phyloP scores from a whole-genome alignment of 2,113 vertebrate genomes.

The Physeter macrocephalus region DNA sequence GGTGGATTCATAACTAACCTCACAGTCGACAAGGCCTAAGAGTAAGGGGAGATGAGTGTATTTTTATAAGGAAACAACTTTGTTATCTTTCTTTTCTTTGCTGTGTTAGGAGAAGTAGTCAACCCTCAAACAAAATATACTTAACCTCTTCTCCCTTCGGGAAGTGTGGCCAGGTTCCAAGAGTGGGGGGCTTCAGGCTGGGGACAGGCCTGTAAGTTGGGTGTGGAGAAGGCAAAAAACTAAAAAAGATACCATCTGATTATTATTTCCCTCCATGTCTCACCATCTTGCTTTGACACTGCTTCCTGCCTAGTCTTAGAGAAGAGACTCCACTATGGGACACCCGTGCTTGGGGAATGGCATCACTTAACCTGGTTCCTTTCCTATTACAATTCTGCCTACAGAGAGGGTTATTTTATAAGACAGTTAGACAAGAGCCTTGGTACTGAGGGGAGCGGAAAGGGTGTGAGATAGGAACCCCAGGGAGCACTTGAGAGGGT shows the following conservation, averaged over 20 bases:
- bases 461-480: neutral
- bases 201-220: neutral
- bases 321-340: neutral
- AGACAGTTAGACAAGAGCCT: neutral
- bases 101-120: neutral
- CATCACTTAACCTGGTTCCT: neutral
- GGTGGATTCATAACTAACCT: neutral
- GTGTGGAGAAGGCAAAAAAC: neutral
- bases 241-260: neutral
- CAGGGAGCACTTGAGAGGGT: neutral
- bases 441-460: neutral
- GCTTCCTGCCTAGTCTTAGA: neutral
- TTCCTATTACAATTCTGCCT: neutral
- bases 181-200: neutral
- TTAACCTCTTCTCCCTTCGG: neutral
- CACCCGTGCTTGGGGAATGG: neutral
- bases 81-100: neutral
- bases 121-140: neutral
- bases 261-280: neutral
- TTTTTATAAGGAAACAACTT: neutral
- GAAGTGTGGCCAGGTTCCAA: neutral
- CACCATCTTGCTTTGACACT: neutral
- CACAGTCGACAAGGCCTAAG: neutral
- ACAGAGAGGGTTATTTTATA: neutral
- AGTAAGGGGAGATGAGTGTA: neutral